Evolutionary conservation across 1,140 invertebrate species (phyloP).

Genomic region (fruit fly (Drosophila melanogaster)): DNA sequence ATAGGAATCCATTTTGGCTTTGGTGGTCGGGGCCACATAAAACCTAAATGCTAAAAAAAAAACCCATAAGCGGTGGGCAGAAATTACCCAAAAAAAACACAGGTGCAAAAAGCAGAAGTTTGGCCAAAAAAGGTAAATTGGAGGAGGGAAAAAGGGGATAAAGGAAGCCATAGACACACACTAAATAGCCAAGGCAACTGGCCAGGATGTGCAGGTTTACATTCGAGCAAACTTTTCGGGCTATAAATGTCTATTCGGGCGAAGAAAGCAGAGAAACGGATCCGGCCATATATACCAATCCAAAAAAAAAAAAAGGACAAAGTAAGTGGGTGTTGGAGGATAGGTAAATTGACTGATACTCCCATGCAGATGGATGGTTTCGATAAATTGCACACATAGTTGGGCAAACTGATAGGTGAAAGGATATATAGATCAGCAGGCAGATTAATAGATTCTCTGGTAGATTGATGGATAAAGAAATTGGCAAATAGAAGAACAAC

Average conservation of each 20-base stretch:
- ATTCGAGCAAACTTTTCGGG: conserved; percentile 68
- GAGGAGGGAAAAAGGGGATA: not conserved
- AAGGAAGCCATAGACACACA: conserved; percentile 41
- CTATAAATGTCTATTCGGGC: conserved; percentile 75
- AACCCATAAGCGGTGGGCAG: conserved; percentile 42
- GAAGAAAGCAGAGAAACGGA: conserved; percentile 38
- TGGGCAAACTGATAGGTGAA: conserved; percentile 6
- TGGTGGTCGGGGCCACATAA: conserved; percentile 12
- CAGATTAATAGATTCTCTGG: conserved; percentile 20
- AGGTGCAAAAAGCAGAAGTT: conserved; percentile 30
- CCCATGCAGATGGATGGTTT: conserved; percentile 34
- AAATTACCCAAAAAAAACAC: conserved; percentile 54
- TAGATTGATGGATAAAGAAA: not conserved
- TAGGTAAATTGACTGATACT: conserved; percentile 39
- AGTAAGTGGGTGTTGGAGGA: conserved; percentile 23
- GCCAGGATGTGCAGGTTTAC: conserved; percentile 32
- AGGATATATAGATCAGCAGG: conserved; percentile 21
- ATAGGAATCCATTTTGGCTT: conserved; percentile 49
- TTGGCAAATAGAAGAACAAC: not conserved
- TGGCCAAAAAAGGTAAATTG: conserved; percentile 1
- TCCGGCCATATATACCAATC: conserved; percentile 14
- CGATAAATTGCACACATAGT: conserved; percentile 28
- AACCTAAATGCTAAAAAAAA: conserved; percentile 29
- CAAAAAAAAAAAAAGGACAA: conserved; percentile 4
- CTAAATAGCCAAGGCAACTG: conserved; percentile 74